Evolutionary conservation across 2,888 invertebrate species (phyloP), one percentile per base, ranked within the genome.

Genomic region (Fragum sueziense): DNA sequence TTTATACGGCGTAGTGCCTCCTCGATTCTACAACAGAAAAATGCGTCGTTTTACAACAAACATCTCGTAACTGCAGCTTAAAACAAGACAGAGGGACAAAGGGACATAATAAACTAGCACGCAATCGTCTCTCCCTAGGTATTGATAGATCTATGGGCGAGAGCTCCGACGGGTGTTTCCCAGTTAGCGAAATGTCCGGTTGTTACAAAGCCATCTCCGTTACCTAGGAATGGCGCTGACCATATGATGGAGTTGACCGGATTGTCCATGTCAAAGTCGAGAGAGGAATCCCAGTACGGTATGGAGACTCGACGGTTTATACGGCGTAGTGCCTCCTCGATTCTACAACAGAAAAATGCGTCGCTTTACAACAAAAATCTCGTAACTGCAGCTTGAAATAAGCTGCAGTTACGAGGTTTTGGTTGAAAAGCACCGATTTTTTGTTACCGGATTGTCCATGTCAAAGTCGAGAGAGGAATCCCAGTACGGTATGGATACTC

Each of bases 131-230:
- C n/a, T n/a, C n/a, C n/a, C n/a, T n/a, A n/a, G n/a, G n/a, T n/a
- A n/a, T n/a, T n/a, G n/a, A n/a, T n/a, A n/a, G n/a, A n/a, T n/a
- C n/a, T n/a, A n/a, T n/a, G n/a, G n/a, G 87, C 87, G 17, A 90
- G 83, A 1, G 77, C 84, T 17, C 87, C 88, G 9, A 76, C 65
- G 1, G 87, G 84, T 0, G 87, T 87, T 2, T 59, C n/a, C 88
- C 89, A 90, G 75, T 87, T 87, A 11, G 88, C 87, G 72, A 89
- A 90, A 0, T 90, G 89, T 9, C 90, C 90, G 7, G 76, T 52
- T 1, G 72, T 80, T 0, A 91, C 89, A 4, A 85, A 76, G 0
- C 90, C 90, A 17, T 88, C 82, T 4, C 87, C 85, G 25, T 83
- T 87, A n/a, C 90, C 90, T n/a, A 90, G 76, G 70, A 89, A 90